Conservation (phyloP, 2,113 vertebrate genomes). For the Nestor notabilis region DNA sequence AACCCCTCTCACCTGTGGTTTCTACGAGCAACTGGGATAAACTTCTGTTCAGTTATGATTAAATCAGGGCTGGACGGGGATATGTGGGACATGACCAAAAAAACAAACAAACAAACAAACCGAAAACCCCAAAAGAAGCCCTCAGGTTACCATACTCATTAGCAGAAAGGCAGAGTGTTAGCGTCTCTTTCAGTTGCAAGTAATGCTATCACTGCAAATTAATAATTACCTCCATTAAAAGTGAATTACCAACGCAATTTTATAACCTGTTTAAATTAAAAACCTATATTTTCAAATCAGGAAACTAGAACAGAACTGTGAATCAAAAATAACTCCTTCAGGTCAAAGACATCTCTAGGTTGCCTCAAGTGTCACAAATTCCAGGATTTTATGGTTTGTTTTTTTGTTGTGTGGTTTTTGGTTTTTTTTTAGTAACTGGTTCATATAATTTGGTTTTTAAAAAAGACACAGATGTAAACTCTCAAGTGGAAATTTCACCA, state of each 20-base stretch:
- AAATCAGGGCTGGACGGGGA: not conserved
- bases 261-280: not conserved
- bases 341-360: not conserved
- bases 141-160: not conserved
- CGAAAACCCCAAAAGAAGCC: not conserved
- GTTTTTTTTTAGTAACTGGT: not conserved
- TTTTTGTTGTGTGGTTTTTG: not conserved
- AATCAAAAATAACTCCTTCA: not conserved
- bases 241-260: not conserved
- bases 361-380: not conserved
- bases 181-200: not conserved
- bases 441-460: not conserved
- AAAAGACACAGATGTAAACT: not conserved
- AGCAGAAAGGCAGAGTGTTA: not conserved
- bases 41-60: not conserved
- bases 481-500: not conserved
- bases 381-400: not conserved
- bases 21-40: not conserved
- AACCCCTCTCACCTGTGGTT: not conserved
- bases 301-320: not conserved
- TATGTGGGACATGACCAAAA: accelerated
- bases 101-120: not conserved
- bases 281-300: not conserved
- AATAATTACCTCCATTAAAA: not conserved
- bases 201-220: not conserved